A percentile compares a stretch with the other conserved stretches of the same genome.
Conservation (phyloP, 2,113 vertebrate genomes). For the Poicephalus gulielmi region DNA sequence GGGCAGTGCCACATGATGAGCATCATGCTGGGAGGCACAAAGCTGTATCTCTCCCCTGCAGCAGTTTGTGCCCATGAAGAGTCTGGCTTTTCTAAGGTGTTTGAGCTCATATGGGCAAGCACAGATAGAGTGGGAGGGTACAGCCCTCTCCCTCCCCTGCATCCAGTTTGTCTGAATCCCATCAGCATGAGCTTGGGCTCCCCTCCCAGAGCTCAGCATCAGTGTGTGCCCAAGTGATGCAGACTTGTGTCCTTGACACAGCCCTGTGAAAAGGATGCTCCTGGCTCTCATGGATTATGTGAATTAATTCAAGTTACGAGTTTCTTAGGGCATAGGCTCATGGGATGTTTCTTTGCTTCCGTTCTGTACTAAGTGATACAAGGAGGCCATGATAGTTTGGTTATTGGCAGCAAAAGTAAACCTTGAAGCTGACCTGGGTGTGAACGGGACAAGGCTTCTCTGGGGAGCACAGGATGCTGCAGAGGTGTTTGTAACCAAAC, state of each 20-base stretch:
- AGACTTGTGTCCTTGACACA: not conserved
- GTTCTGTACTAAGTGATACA: not conserved
- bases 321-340: not conserved
- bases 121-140: accelerated
- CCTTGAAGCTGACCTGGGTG: not conserved
- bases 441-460: accelerated
- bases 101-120: not conserved
- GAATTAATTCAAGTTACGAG: not conserved
- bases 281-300: not conserved
- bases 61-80: not conserved
- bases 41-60: not conserved
- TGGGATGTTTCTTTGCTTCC: not conserved
- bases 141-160: not conserved
- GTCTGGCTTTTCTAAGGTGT: not conserved
- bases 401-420: not conserved
- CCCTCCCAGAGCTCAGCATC: not conserved
- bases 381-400: accelerated
- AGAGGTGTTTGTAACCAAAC: not conserved
- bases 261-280: not conserved
- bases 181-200: not conserved
- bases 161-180: not conserved
- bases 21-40: not conserved
- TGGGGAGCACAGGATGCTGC: not conserved
- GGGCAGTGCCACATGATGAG: not conserved
- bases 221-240: not conserved